Evolutionary conservation across 1,140 invertebrate genomes (phyloP).

Genomic region (Sinella curviseta): DNA sequence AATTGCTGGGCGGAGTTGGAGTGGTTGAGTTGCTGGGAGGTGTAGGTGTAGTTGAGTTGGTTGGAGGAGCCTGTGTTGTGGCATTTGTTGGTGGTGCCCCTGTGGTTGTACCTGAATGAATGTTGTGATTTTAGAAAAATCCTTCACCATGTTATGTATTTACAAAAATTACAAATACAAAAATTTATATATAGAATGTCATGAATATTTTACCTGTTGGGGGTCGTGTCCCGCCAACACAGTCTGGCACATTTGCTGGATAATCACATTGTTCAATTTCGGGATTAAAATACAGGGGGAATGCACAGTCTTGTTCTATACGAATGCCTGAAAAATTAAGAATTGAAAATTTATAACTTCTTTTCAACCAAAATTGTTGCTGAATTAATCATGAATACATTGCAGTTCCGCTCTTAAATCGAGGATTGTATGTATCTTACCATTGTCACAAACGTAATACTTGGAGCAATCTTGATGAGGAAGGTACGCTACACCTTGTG

Average conservation of each 20-base stretch:
- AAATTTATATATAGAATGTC: background rate
- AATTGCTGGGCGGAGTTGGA: background rate
- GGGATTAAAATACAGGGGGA: background rate
- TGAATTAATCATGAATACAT: too few relatives aligned
- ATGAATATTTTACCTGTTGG: background rate
- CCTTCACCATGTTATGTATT: background rate
- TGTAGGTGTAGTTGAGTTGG: background rate
- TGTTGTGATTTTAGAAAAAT: background rate
- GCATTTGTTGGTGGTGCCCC: background rate
- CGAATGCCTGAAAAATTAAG: background rate
- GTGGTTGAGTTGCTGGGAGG: background rate
- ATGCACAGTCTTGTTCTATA: background rate
- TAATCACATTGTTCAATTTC: background rate
- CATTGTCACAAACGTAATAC: slow-evolving; percentile 27
- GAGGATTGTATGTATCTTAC: too few relatives aligned
- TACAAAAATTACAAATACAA: background rate
- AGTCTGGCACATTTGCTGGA: slow-evolving; percentile 18
- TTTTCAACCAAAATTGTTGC: too few relatives aligned
- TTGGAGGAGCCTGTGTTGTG: background rate
- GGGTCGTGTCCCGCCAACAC: slow-evolving; percentile 18
- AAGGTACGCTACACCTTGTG: background rate
- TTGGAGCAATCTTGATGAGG: slow-evolving; percentile 28
- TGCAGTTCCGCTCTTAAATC: too few relatives aligned
- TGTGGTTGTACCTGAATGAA: background rate
- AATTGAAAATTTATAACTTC: too few relatives aligned